Evolutionary conservation across 2,888 invertebrate species (phyloP), one percentile per base, ranked within the genome.

Genomic region (Mechanitis mazaeus): DNA sequence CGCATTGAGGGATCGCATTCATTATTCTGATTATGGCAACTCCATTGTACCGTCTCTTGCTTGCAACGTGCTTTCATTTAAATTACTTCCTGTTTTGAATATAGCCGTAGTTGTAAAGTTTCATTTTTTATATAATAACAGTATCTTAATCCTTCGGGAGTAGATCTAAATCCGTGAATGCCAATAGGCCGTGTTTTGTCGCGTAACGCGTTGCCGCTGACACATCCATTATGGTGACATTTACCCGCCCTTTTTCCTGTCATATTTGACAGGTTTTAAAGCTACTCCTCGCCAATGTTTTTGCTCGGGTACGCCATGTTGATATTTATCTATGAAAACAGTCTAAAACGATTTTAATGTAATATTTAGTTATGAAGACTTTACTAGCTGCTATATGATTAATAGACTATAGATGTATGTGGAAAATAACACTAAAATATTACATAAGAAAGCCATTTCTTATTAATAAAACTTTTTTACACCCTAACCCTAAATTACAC

Each of bases 151-250:
- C 84, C 82, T 72, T 76, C 73, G 81, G 79, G 83, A 84, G 80
- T 78, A 77, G 76, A 77, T 78, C 75, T 77, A 72, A 78, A 77
- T 75, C 78, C 79, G 77, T 77, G 77, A 80, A 81, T 81, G 79
- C 80, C 81, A 77, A 77, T 81, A 80, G 82, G 77, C 79, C 83
- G 79, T 79, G 75, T 80, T 81, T 79, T 80, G 76, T 79, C 80
- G 80, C 81, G 80, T 79, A 87, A 85, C 78, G 80, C 81, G 80
- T 79, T 88, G 86, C 78, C 81, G 81, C 81, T 88, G 89, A 90
- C 89, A 89, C 86, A 87, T 90, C 89, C 88, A 90, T 89, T 90
- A 89, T 83, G 82, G 80, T 83, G 88, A 85, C 87, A 84, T 84
- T 87, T 86, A 84, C 76, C 85, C 87, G 85, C 86, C 89, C 87